Evolutionary conservation across 2,113 vertebrate species (phyloP).

Genomic region (Actinemys pallida): DNA sequence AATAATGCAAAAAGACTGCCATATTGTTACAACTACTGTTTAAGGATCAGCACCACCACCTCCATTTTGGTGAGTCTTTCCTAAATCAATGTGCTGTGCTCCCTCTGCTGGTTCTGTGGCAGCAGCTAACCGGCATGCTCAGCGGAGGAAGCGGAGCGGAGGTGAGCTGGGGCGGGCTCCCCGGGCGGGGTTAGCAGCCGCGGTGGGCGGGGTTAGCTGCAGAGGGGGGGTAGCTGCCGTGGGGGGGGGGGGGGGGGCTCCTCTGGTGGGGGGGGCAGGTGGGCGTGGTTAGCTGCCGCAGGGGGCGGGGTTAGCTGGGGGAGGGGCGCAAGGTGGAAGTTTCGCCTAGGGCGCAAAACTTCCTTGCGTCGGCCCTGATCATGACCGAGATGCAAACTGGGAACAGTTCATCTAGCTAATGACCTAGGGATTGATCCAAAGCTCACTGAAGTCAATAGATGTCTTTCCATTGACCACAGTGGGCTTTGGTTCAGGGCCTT

Average conservation of each 20-base stretch:
- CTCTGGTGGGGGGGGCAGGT: too few relatives aligned
- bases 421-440: neutral
- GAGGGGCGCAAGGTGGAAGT: too few relatives aligned
- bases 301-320: too few relatives aligned
- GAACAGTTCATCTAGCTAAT: constrained; percentile 2
- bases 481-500: neutral
- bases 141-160: too few relatives aligned
- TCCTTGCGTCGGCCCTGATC: too few relatives aligned
- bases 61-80: neutral
- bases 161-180: too few relatives aligned
- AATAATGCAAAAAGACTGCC: neutral
- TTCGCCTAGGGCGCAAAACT: too few relatives aligned
- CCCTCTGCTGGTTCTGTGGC: neutral
- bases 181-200: too few relatives aligned
- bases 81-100: neutral
- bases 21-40: neutral
- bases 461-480: neutral
- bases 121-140: neutral
- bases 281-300: too few relatives aligned
- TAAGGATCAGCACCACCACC: neutral
- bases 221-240: too few relatives aligned
- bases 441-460: neutral
- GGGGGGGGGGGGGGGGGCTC: too few relatives aligned
- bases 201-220: too few relatives aligned
- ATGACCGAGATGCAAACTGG: neutral